These are phyloP conservation scores for Rallus limicola DNA, from an alignment of 2,113 vertebrate species.

Conservation along the genomic window DNA sequence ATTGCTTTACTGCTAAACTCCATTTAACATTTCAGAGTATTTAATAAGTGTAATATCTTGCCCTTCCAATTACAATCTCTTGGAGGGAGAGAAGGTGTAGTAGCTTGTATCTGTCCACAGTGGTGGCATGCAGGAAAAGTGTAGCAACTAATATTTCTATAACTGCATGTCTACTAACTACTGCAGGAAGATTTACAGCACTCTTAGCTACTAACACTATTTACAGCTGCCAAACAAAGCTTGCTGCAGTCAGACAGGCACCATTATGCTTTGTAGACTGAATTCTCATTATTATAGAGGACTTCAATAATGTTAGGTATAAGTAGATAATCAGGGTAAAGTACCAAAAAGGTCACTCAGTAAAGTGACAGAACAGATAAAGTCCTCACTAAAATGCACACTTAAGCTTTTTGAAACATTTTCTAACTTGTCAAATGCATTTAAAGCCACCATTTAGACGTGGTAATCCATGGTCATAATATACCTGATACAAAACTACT, in stretches of 20 bases:
- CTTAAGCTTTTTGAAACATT: background rate
- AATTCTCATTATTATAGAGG: background rate
- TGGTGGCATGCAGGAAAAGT: background rate
- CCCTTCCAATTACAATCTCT: background rate
- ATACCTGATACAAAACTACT: background rate
- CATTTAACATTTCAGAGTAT: background rate
- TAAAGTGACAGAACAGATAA: background rate
- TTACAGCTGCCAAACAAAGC: background rate
- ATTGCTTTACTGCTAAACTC: background rate
- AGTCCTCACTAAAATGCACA: background rate
- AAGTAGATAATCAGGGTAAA: background rate
- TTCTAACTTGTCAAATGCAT: background rate
- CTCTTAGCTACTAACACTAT: background rate
- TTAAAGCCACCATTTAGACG: background rate
- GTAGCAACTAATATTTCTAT: background rate
- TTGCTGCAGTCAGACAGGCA: background rate
- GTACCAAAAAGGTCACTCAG: background rate
- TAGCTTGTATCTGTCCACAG: background rate
- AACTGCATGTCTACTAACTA: rapidly evolving
- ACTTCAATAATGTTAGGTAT: rapidly evolving
- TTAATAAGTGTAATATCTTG: background rate
- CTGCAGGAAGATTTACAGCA: background rate
- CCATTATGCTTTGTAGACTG: rapidly evolving
- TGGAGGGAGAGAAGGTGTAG: background rate
- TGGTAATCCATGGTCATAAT: background rate